A percentile compares a stretch with the other conserved stretches of the same genome.
These are phyloP conservation scores for Monopis laevigella DNA, from an alignment of 2,888 invertebrate species.

Conservation along the genomic window DNA sequence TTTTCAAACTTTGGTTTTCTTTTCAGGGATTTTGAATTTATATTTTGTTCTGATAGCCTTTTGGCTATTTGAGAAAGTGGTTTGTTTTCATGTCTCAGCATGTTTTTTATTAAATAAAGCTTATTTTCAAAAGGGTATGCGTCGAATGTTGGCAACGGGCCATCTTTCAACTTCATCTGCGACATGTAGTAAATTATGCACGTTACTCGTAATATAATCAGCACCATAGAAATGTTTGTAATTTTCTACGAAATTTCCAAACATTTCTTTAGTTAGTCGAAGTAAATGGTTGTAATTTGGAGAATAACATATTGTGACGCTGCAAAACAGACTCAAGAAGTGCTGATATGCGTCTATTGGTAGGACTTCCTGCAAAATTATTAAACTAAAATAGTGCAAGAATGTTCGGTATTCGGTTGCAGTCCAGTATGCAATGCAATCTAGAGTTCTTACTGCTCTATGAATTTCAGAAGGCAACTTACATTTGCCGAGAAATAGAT, in stretches of 20 bases:
- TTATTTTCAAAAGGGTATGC: constrained; percentile 20
- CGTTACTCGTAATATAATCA: constrained; percentile 17
- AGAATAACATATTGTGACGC: constrained; percentile 21
- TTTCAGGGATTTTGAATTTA: background rate
- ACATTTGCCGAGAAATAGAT: constrained; percentile 14
- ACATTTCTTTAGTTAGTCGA: constrained; percentile 15
- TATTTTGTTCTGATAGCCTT: constrained; percentile 14
- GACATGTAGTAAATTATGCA: constrained; percentile 16
- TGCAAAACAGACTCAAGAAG: constrained; percentile 21
- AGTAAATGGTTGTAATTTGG: constrained; percentile 5
- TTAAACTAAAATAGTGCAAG: constrained; percentile 19
- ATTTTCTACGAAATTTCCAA: constrained; percentile 15
- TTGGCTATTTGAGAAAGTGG: constrained; percentile 18
- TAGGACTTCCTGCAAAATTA: constrained; percentile 18
- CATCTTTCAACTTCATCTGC: constrained; percentile 14
- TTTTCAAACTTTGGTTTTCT: too few species aligned
- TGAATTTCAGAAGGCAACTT: constrained; percentile 21
- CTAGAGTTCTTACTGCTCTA: constrained; percentile 18
- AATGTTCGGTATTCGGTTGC: constrained; percentile 21
- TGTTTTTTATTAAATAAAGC: constrained; percentile 16
- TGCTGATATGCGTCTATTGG: constrained; percentile 16
- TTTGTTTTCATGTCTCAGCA: constrained; percentile 18
- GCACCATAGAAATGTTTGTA: constrained; percentile 18
- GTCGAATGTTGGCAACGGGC: constrained; percentile 14
- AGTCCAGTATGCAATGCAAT: constrained; percentile 20